Base-by-base conservation (phyloP, 2,888 invertebrate species). In the Andrena bicolor region DNA sequence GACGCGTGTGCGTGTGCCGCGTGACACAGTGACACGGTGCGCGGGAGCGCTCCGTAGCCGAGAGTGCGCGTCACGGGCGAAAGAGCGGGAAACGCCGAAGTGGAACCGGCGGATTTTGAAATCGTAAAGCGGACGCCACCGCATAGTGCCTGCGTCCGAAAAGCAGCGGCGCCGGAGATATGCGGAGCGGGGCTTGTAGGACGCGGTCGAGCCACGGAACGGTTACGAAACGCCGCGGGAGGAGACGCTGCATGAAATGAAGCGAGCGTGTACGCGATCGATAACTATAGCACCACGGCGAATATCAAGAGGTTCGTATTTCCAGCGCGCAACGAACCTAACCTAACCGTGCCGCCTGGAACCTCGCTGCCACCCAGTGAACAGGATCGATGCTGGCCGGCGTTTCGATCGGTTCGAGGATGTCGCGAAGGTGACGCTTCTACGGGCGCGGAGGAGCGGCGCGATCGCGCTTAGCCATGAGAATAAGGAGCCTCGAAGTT, bases 1-100 rank as follows among this genome's bases (percentile, higher is more conserved):
- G 61, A 71, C 77, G 79, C 32, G 72, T 51, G 71, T 53, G 71
- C 66, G 69, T 71, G 65, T 32, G 16, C 61, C 71, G 49, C 51
- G 82, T 81, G 81, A 85, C 87, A 87, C 78, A 82, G 77, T 87
- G 87, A 84, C 87, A 88, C 84, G 76, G 84, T 86, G 80, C 81
- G 71, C 48, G 76, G 5, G 56, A 58, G 53, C 63, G 63, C 69
- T 35, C 51, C 60, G 73, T 41, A 56, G 51, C 61, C 61, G 60
- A 51, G 63, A 32, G 61, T 53, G 72, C 60, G 74, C 41, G 63
- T 13, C 53, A 23, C 35, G 49, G 61, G 53, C 51, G 65, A 71
- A 77, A 80, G 74, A 75, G 86, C 83, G 87, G 83, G 86, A 87
- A 86, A 87, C 60, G 8, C 2, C 8, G 49, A 13, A 32, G 20